Percentiles rank a stretch among this genome's conserved stretches.
phyloP scores from a whole-genome alignment of 1,140 invertebrate genomes.

The Coenobita brevimanus region DNA sequence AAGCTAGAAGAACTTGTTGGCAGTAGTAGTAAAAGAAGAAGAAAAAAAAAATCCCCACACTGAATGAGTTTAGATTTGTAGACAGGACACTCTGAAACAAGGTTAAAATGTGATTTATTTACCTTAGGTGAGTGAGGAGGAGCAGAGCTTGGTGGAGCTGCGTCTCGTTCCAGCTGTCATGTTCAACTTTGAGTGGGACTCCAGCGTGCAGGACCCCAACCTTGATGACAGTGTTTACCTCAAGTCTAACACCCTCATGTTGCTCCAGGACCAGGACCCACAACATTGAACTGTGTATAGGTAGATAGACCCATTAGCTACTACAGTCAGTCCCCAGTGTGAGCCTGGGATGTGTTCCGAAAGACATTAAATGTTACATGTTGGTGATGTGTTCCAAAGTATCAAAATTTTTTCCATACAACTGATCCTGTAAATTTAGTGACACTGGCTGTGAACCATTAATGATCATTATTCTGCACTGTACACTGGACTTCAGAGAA shows the following conservation, averaged over 20 bases:
- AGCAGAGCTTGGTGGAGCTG: conserved; percentile 81
- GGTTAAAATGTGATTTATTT: conserved; percentile 74
- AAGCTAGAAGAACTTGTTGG: too few species aligned
- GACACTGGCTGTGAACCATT: too few species aligned
- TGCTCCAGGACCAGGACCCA: conserved; percentile 77
- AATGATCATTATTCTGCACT: too few species aligned
- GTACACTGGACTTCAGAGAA: too few species aligned
- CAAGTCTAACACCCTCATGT: conserved; percentile 83
- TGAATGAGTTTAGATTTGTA: neutral
- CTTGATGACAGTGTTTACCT: conserved; percentile 78
- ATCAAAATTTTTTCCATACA: too few species aligned
- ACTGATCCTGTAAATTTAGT: too few species aligned
- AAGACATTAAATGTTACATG: too few species aligned
- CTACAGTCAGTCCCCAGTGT: too few species aligned
- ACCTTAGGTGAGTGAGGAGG: conserved; percentile 77
- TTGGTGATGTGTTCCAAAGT: too few species aligned
- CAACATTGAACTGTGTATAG: too few species aligned
- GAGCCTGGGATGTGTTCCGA: too few species aligned
- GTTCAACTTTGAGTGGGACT: conserved; percentile 81
- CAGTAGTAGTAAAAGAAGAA: conserved; percentile 70
- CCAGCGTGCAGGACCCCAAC: conserved; percentile 74
- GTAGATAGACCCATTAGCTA: too few species aligned
- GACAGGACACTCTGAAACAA: neutral
- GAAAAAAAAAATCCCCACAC: neutral
- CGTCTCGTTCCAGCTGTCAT: conserved; percentile 84